Percentiles rank a stretch among this genome's conserved stretches.
Evolutionary conservation across 1,140 invertebrate species (phyloP).

Genomic region (Bemisia tabaci): DNA sequence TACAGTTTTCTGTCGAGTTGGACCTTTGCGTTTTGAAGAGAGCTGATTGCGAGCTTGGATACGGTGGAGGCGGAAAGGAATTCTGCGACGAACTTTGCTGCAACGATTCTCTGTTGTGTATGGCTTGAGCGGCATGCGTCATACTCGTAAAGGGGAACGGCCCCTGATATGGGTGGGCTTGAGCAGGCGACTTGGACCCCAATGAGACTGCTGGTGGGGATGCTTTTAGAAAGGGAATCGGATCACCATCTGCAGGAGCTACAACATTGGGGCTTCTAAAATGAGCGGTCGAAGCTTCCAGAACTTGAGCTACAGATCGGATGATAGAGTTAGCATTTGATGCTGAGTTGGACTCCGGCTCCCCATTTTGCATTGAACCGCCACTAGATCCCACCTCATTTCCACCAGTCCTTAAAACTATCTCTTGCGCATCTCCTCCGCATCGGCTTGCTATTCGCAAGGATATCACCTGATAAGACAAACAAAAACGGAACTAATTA

Average conservation of each 20-base stretch:
- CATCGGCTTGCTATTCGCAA: constrained; percentile 63
- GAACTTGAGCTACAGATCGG: constrained; percentile 1
- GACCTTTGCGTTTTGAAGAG: constrained; percentile 13
- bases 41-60: constrained; percentile 29
- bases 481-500: constrained; percentile 15
- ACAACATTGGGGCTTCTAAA: constrained; percentile 74
- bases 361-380: not conserved
- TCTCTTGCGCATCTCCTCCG: constrained; percentile 57
- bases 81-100: constrained; percentile 12
- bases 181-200: constrained; percentile 7
- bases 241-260: constrained; percentile 39
- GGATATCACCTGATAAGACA: constrained; percentile 53
- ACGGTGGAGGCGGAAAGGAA: constrained; percentile 33
- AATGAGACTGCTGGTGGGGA: constrained; percentile 12
- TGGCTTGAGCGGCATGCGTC: constrained; percentile 61
- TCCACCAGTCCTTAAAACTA: constrained; percentile 43
- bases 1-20: not conserved
- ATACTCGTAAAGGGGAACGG: constrained; percentile 79
- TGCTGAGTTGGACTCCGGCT: not conserved
- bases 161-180: constrained; percentile 34
- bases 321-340: constrained; percentile 3
- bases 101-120: constrained; percentile 32
- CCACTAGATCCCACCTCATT: not conserved
- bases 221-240: constrained; percentile 35
- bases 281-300: constrained; percentile 26